Conservation (phyloP, 1,140 invertebrate species). For the Aphelinus atriplicis region DNA sequence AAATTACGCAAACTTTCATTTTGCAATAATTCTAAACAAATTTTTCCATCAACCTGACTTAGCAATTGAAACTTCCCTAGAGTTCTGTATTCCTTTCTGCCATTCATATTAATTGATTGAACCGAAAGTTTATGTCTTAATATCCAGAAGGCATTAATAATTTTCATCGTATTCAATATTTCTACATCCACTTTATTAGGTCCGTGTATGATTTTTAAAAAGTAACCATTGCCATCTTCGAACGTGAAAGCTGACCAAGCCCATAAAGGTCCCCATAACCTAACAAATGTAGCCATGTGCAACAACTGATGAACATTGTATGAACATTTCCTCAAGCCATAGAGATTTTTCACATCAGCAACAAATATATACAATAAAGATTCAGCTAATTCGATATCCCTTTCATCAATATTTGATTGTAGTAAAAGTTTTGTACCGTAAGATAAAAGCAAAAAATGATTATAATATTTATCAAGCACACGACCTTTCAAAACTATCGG, state of each 20-base stretch:
- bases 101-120: too few relatives aligned
- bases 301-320: not conserved
- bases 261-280: not conserved
- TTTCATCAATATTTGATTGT: not conserved
- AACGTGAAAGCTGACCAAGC: constrained; percentile 1
- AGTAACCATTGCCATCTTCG: too few relatives aligned
- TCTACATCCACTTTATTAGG: too few relatives aligned
- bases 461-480: constrained; percentile 26
- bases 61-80: too few relatives aligned
- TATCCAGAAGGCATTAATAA: too few relatives aligned
- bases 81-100: too few relatives aligned
- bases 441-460: constrained; percentile 37
- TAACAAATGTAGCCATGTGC: not conserved
- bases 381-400: not conserved
- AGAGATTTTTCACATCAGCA: not conserved
- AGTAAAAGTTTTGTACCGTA: constrained; percentile 13
- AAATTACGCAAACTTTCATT: too few relatives aligned
- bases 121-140: too few relatives aligned
- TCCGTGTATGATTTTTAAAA: too few relatives aligned
- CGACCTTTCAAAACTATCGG: constrained; percentile 26
- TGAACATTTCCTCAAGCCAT: not conserved
- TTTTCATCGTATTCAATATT: too few relatives aligned
- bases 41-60: too few relatives aligned
- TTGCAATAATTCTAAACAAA: too few relatives aligned
- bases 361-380: not conserved